phyloP scores from a whole-genome alignment of 2,797 vertebrate genomes.

The Hyperoplus immaculatus region DNA sequence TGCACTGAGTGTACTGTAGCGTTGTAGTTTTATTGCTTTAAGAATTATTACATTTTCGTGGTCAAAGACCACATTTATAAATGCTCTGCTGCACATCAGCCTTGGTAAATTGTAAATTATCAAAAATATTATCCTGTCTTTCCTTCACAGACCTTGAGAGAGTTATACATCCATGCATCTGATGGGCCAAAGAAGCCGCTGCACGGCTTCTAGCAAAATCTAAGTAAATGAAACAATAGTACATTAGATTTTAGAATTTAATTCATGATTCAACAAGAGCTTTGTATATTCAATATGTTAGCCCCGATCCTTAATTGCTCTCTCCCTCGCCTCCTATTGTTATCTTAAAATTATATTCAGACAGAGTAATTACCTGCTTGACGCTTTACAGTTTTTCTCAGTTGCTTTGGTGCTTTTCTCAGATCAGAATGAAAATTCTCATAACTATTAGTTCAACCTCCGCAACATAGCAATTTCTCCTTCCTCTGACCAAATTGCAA shows the following conservation, averaged over 20 bases:
- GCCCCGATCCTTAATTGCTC: slow-evolving; percentile 3
- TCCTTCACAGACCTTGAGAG: slow-evolving; percentile 54
- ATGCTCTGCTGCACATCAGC: slow-evolving; percentile 24
- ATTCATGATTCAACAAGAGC: slow-evolving; percentile 2
- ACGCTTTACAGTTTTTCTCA: too few relatives aligned
- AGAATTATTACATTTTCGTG: background rate
- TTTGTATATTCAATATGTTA: slow-evolving; percentile 15
- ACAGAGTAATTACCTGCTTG: slow-evolving; percentile 12
- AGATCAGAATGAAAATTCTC: too few relatives aligned
- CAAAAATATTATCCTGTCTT: slow-evolving; percentile 20
- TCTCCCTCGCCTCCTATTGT: background rate
- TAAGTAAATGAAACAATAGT: slow-evolving; percentile 31
- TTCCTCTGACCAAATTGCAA: too few relatives aligned
- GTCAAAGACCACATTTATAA: background rate
- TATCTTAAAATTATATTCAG: slow-evolving; percentile 20
- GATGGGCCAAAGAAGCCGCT: slow-evolving; percentile 43
- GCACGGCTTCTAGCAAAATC: slow-evolving; percentile 23
- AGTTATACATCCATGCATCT: slow-evolving; percentile 61
- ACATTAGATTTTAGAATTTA: too few relatives aligned
- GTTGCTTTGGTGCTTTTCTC: too few relatives aligned
- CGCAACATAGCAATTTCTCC: too few relatives aligned
- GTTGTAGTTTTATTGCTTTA: background rate
- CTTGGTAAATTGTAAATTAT: background rate
- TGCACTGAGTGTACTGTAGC: background rate
- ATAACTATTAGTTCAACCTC: too few relatives aligned